phyloP scores from a whole-genome alignment of 2,888 invertebrate genomes.

The Microdon myrmicae region DNA sequence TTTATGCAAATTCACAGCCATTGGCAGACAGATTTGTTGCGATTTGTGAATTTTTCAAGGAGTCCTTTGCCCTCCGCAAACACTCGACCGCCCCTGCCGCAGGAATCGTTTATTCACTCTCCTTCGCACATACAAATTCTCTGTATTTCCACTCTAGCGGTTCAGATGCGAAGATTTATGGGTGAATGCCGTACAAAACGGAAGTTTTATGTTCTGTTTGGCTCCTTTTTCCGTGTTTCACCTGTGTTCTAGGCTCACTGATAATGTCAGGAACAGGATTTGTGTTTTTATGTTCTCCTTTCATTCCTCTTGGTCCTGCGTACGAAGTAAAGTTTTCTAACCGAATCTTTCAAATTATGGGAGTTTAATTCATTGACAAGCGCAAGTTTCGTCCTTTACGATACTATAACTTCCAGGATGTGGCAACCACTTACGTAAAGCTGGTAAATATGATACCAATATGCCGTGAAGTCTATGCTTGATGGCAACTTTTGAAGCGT shows the following conservation, averaged over 20 bases:
- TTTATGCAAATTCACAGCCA: slow-evolving; percentile 54
- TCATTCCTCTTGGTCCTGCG: background rate
- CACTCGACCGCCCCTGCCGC: too few relatives aligned
- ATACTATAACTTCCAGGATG: too few relatives aligned
- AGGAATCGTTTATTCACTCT: too few relatives aligned
- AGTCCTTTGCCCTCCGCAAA: slow-evolving; percentile 28
- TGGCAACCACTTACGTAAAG: too few relatives aligned
- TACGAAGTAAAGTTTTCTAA: slow-evolving; percentile 40
- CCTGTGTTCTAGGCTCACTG: slow-evolving; percentile 49
- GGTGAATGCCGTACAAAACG: slow-evolving; percentile 50
- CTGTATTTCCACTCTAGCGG: too few relatives aligned
- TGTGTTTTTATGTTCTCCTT: slow-evolving; percentile 2
- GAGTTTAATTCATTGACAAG: slow-evolving; percentile 43
- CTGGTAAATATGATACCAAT: too few relatives aligned
- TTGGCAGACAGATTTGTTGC: slow-evolving; percentile 54
- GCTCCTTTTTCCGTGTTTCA: slow-evolving; percentile 50
- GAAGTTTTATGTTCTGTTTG: slow-evolving; percentile 51
- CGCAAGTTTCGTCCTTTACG: too few relatives aligned
- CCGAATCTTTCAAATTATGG: slow-evolving; percentile 34
- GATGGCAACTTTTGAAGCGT: too few relatives aligned
- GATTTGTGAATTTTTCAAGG: slow-evolving; percentile 54
- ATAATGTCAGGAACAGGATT: slow-evolving; percentile 43
- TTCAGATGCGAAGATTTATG: slow-evolving; percentile 44
- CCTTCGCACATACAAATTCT: too few relatives aligned
- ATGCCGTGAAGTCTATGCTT: too few relatives aligned